Evolutionary conservation across 2,113 vertebrate genomes (phyloP), one percentile per base, ranked within the genome.

Genomic region (Ophiodon elongatus): DNA sequence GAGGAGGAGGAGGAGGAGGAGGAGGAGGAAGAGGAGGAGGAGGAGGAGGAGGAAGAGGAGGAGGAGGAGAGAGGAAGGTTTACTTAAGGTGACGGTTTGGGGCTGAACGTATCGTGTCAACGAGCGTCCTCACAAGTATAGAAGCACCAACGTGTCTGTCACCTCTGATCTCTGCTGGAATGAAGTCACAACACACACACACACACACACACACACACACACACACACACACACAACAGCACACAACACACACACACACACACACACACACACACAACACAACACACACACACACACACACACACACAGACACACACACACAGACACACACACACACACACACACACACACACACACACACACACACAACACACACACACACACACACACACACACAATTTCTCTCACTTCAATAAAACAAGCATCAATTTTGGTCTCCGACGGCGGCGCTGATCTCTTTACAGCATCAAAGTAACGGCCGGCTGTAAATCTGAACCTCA

Each of bases 381-480:
- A 60, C 31, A 39, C 29, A 68, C 54, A 39, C 39, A 69, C 56
- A 29, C 31, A 47, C 41, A 35, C 45, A 50, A 59, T 50, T 47
- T 63, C 52, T 59, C 76, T 54, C 82, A 94, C 96, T 96, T 96
- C 95, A 96, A 97, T 96, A 96, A 97, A 97, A 96, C 95, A 95
- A 95, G 95, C 96, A 97, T 97, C 95, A 96, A 96, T 96, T 97
- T 95, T 94, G 95, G 96, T 95, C 94, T 96, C 94, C 94, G 95
- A 95, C 95, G 94, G 94, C 94, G 94, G 47, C 93, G 96, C 95
- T 96, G 96, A 97, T 96, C 95, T 96, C 95, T 97, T 97, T 96
- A 97, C 96, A 96, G 95, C 96, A 96, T 96, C 95, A 96, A 96
- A 95, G 96, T 96, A 97, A 97, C 96, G 95, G 94, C 94, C 94